Conservation (phyloP, 2,888 invertebrate genomes). For the Lepetodrilus schrolli region DNA sequence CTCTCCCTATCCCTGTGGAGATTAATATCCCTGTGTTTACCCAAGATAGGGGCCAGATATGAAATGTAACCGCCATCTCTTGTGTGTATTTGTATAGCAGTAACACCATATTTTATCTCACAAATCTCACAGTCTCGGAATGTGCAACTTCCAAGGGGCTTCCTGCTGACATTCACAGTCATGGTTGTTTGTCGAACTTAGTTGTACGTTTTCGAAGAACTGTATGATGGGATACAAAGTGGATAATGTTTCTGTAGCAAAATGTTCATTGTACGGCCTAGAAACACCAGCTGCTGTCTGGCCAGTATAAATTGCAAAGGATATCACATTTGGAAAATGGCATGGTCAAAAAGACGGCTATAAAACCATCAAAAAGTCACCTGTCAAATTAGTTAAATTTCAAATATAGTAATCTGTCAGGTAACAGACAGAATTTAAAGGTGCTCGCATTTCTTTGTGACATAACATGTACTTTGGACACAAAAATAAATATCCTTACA, state of each 20-base stretch:
- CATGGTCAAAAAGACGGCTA: no score
- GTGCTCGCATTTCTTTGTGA: no score
- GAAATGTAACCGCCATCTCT: constrained; percentile 15
- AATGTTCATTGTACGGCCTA: background rate
- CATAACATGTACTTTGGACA: no score
- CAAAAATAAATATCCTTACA: no score
- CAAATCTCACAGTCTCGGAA: constrained; percentile 10
- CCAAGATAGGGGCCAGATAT: background rate
- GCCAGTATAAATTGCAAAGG: background rate
- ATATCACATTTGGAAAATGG: no score
- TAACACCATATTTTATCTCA: constrained; percentile 25
- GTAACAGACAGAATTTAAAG: no score
- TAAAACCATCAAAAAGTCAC: no score
- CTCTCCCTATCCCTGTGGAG: background rate
- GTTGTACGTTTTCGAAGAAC: background rate
- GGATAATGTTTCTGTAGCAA: constrained; percentile 10
- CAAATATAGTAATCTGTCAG: no score
- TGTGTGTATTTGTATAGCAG: constrained; percentile 14
- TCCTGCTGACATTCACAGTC: background rate
- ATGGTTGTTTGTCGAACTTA: constrained; percentile 1
- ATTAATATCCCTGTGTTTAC: constrained; percentile 23
- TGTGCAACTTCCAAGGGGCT: background rate
- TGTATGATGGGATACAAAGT: constrained; percentile 1
- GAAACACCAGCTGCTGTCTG: background rate
- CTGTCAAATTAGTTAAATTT: no score